These are phyloP conservation scores for Emydura subglobosa DNA, from an alignment of 2,113 vertebrate species.

Conservation along the genomic window DNA sequence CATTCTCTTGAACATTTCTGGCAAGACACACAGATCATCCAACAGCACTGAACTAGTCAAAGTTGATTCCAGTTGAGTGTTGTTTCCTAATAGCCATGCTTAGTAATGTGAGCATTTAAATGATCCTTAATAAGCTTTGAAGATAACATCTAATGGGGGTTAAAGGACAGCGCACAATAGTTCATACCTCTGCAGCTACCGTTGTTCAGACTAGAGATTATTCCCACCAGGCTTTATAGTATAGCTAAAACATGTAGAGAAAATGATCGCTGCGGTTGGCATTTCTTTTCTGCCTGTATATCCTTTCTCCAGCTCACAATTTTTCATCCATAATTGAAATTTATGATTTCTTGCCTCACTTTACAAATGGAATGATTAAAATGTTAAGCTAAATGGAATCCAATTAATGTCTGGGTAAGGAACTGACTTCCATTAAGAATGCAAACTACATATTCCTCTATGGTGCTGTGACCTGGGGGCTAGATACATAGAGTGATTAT, in stretches of 20 bases:
- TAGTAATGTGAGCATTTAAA: neutral
- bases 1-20: neutral
- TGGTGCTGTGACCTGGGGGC: constrained; percentile 23
- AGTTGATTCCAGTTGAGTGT: neutral
- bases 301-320: fast-evolving
- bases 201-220: neutral
- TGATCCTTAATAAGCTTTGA: neutral
- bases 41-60: constrained; percentile 26
- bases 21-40: neutral
- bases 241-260: fast-evolving
- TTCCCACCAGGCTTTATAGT: neutral
- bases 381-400: neutral
- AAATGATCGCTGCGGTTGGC: neutral
- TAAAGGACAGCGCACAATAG: neutral
- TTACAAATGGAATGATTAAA: neutral
- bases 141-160: neutral
- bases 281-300: fast-evolving
- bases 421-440: neutral
- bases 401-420: neutral
- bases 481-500: neutral
- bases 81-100: neutral
- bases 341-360: neutral
- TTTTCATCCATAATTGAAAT: neutral
- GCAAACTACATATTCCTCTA: neutral
- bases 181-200: fast-evolving